Evolutionary conservation across 2,113 vertebrate genomes (phyloP).

Genomic region (Hippocampus zosterae): DNA sequence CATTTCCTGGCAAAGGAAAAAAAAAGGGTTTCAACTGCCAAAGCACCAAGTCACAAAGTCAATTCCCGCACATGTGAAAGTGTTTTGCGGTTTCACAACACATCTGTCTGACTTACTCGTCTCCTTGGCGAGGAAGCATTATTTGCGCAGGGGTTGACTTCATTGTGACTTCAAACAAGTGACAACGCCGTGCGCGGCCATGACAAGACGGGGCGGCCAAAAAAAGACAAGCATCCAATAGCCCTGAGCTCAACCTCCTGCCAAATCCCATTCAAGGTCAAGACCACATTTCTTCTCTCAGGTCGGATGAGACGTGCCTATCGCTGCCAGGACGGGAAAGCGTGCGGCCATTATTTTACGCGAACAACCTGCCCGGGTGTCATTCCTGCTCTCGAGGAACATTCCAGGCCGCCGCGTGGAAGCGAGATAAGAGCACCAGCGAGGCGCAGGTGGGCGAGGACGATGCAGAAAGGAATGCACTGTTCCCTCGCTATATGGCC

Average conservation of each 20-base stretch:
- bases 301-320: constrained; percentile 12
- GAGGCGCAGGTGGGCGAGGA: background rate
- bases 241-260: constrained; percentile 38
- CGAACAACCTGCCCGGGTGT: constrained; percentile 1
- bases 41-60: too few relatives aligned
- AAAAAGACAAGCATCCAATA: constrained; percentile 26
- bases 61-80: background rate
- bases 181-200: constrained; percentile 8
- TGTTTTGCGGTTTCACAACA: background rate
- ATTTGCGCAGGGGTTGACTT: background rate
- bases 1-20: too few relatives aligned
- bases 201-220: constrained; percentile 25
- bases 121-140: background rate
- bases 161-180: constrained; percentile 21
- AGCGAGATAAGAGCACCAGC: constrained; percentile 16
- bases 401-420: background rate
- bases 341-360: constrained; percentile 14
- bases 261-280: constrained; percentile 57
- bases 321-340: background rate
- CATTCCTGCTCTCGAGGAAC: constrained; percentile 1
- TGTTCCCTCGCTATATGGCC: background rate
- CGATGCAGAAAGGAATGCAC: constrained; percentile 1
- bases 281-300: constrained; percentile 23
- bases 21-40: too few relatives aligned
- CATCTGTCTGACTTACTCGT: background rate